Evolutionary conservation across 2,888 invertebrate species (phyloP).

Genomic region (Macropis europaea): DNA sequence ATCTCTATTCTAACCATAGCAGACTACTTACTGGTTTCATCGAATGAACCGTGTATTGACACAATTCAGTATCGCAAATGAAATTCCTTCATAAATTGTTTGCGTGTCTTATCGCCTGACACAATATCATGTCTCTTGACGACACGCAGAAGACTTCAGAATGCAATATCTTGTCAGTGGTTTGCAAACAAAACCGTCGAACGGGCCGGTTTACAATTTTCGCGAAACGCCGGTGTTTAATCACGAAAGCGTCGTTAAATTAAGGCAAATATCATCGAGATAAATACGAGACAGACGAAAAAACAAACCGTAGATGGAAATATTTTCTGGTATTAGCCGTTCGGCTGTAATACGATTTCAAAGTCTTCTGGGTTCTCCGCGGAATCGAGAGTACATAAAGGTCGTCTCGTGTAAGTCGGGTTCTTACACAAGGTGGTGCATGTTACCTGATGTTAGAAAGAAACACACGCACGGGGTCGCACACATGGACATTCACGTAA

Average conservation of each 20-base stretch:
- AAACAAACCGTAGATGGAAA: slow-evolving; percentile 10
- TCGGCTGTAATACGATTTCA: slow-evolving; percentile 25
- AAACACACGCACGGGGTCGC: slow-evolving; percentile 34
- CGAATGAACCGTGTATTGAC: no score
- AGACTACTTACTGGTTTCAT: neutral
- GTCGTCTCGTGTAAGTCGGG: slow-evolving; percentile 41
- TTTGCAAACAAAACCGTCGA: no score
- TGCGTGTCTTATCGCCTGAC: neutral
- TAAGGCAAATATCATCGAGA: slow-evolving; percentile 33
- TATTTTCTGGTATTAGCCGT: slow-evolving; percentile 24
- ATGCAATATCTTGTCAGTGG: no score
- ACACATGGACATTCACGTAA: slow-evolving; percentile 28
- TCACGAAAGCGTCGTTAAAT: slow-evolving; percentile 12
- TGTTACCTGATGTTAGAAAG: slow-evolving; percentile 42
- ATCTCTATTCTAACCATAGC: neutral
- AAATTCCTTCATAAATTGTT: neutral
- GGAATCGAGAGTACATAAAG: slow-evolving; percentile 49
- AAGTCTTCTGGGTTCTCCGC: slow-evolving; percentile 29
- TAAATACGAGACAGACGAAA: slow-evolving; percentile 13
- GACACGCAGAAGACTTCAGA: no score
- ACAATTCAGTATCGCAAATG: neutral
- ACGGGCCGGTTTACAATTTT: no score
- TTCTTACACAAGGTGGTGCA: slow-evolving; percentile 43
- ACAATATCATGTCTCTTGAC: neutral
- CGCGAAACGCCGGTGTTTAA: neutral